These are phyloP conservation scores for Formica selysi DNA, from an alignment of 1,140 invertebrate species.

Conservation along the genomic window DNA sequence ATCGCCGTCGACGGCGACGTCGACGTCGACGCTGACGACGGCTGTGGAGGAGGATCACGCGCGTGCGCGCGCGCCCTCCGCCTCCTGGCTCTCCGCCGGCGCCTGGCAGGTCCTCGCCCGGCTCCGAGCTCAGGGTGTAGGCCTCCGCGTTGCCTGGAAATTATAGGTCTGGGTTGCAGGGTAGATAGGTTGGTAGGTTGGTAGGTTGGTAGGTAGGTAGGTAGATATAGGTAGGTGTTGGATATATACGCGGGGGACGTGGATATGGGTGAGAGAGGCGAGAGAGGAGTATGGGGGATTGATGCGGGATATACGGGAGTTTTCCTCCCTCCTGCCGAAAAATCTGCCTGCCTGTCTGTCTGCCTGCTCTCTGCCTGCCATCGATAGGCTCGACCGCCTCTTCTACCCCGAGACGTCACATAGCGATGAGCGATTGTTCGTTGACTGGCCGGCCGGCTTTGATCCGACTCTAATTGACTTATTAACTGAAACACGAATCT, in stretches of 20 bases:
- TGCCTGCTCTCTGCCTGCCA: background rate
- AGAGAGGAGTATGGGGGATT: background rate
- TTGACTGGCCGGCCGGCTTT: background rate
- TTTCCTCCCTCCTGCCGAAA: constrained; percentile 21
- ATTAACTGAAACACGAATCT: background rate
- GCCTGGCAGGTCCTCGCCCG: constrained; percentile 68
- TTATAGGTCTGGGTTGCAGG: constrained; percentile 84
- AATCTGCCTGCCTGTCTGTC: background rate
- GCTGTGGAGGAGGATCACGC: constrained; percentile 25
- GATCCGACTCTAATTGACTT: constrained; percentile 24
- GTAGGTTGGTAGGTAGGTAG: background rate
- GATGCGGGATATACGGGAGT: background rate
- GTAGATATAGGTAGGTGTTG: background rate
- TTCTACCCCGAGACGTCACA: background rate
- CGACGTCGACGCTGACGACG: background rate
- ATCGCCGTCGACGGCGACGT: background rate
- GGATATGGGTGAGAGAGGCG: background rate
- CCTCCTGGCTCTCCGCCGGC: constrained; percentile 43
- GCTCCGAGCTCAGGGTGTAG: constrained; percentile 76
- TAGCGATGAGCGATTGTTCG: background rate
- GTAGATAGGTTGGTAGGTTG: constrained; percentile 35
- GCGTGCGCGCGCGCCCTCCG: constrained; percentile 62
- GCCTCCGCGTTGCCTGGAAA: constrained; percentile 78
- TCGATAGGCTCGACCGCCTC: constrained; percentile 1
- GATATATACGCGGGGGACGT: background rate